phyloP scores from a whole-genome alignment of 2,113 vertebrate species.

The Sterrhoptilus dennistouni region DNA sequence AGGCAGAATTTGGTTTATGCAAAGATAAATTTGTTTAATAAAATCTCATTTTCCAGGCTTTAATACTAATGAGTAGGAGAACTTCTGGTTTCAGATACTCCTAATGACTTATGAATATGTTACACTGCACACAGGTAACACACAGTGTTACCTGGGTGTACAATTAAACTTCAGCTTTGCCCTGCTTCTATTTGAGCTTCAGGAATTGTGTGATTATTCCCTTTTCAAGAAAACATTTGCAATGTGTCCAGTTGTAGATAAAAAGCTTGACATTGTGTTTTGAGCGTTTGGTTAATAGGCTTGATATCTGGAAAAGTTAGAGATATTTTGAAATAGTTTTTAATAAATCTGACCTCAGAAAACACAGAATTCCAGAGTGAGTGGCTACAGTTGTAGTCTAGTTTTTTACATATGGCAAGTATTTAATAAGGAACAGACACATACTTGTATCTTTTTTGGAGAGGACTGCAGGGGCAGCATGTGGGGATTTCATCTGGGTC shows the following conservation, averaged over 20 bases:
- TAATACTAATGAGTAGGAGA: neutral
- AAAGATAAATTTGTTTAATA: neutral
- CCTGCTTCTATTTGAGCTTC: neutral
- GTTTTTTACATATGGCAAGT: neutral
- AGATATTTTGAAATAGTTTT: neutral
- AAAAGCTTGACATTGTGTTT: neutral
- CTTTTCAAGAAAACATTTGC: neutral
- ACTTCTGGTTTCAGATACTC: neutral
- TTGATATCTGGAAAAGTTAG: neutral
- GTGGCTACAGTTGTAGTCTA: neutral
- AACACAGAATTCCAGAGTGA: neutral
- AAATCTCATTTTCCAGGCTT: neutral
- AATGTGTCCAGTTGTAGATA: neutral
- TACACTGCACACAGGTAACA: neutral
- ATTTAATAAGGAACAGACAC: fast-evolving
- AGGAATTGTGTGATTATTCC: neutral
- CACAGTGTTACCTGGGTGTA: neutral
- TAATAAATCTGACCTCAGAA: neutral
- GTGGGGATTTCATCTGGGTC: neutral
- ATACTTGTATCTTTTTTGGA: neutral
- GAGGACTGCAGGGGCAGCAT: fast-evolving
- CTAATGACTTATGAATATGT: neutral
- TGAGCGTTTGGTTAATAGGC: neutral
- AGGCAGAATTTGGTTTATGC: neutral
- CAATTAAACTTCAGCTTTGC: neutral